Evolutionary conservation across 2,888 invertebrate genomes (phyloP).

Genomic region (Branchellion lobata): DNA sequence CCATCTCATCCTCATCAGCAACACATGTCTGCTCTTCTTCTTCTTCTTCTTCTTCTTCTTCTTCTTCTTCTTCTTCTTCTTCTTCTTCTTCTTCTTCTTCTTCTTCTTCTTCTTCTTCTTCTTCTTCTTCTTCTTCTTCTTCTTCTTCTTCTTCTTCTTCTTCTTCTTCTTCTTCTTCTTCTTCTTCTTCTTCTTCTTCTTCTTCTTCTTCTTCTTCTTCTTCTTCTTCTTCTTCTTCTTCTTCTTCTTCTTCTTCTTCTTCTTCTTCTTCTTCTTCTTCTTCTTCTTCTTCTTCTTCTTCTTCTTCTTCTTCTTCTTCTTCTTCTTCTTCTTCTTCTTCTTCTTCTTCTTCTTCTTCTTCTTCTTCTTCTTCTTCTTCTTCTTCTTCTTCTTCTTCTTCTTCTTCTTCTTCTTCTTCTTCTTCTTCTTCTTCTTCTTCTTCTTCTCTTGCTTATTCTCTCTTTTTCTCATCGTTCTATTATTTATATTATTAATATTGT

Average conservation of each 20-base stretch:
- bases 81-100: background rate
- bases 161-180: too few species aligned
- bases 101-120: too few species aligned
- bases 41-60: conserved; percentile 2
- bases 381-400: conserved; percentile 41
- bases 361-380: background rate
- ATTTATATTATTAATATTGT: background rate
- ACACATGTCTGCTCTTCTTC: background rate
- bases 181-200: background rate
- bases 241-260: too few species aligned
- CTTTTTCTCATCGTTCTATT: background rate
- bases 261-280: too few species aligned
- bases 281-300: background rate
- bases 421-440: too few species aligned
- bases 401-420: too few species aligned
- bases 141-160: too few species aligned
- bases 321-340: too few species aligned
- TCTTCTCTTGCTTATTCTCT: background rate
- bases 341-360: too few species aligned
- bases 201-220: conserved; percentile 43
- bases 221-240: too few species aligned
- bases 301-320: conserved; percentile 47
- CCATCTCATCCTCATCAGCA: too few species aligned
- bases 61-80: background rate
- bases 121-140: too few species aligned